A percentile compares a stretch with the other conserved stretches of the same genome.
Evolutionary conservation across 2,888 invertebrate genomes (phyloP).

Genomic region (Eupithecia dodoneata): DNA sequence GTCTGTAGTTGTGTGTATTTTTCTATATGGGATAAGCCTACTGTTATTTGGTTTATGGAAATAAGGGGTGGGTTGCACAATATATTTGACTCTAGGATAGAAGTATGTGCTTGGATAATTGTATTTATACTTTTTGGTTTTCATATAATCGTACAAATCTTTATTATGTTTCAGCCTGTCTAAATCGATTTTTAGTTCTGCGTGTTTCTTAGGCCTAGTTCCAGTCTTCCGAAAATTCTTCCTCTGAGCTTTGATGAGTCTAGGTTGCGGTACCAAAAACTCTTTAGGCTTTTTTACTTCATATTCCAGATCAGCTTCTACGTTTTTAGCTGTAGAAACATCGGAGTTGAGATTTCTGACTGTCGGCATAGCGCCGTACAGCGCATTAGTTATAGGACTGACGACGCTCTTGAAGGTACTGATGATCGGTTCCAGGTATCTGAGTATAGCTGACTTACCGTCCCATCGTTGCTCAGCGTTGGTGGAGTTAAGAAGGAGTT

Average conservation of each 20-base stretch:
- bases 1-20: constrained; percentile 49
- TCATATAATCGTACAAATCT: constrained; percentile 75
- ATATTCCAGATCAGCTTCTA: constrained; percentile 59
- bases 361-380: constrained; percentile 75
- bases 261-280: constrained; percentile 73
- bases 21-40: constrained; percentile 63
- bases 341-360: constrained; percentile 75
- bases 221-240: constrained; percentile 66
- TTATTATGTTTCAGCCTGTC: constrained; percentile 75
- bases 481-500: constrained; percentile 72
- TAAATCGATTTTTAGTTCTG: constrained; percentile 71
- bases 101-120: constrained; percentile 76
- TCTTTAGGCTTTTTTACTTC: constrained; percentile 68
- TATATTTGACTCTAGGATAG: constrained; percentile 76
- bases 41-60: constrained; percentile 62
- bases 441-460: constrained; percentile 80
- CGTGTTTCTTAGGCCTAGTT: constrained; percentile 72
- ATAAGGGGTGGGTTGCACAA: constrained; percentile 68
- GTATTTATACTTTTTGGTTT: constrained; percentile 78
- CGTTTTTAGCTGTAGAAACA: constrained; percentile 65
- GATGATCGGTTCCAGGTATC: constrained; percentile 76
- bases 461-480: constrained; percentile 81
- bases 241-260: constrained; percentile 71
- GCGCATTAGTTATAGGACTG: constrained; percentile 73
- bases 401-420: constrained; percentile 68